Base-by-base conservation (phyloP, 2,888 invertebrate species). In the Drosophila tanythrix region DNA sequence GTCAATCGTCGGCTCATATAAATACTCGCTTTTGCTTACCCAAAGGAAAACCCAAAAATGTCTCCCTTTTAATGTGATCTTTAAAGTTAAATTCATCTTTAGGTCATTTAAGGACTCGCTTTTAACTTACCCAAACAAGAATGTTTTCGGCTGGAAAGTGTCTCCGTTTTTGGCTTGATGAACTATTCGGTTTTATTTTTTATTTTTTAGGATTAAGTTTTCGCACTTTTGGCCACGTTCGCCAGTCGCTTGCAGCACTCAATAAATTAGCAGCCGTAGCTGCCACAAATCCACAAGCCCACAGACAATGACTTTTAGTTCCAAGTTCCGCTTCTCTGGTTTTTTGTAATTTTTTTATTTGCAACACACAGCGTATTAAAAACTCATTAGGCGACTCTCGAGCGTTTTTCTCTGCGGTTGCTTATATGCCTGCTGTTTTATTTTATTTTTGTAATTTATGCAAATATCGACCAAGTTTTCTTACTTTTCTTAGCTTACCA, bases 311-410 rank as follows among this genome's bases (percentile, higher is more conserved):
- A 79, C 70, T 85, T 88, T 78, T 80, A 74, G 73, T 75, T 71
- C 69, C 40, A 11, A 56, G 55, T 56, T 53, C 31, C 36, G 21
- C n/a, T 38, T 15, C 31, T 65, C 25, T 51, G 15, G 7, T 15
- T 25, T 67, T 50, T 46, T 51, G 0, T 10, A 3, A 31, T 10
- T 33, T 27, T 52, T 52, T 66, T 38, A 25, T 60, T 50, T 50
- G 52, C 51, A 56, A 65, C 52, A 52, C 50, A 29, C 40, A 81
- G 81, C 79, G 83, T 89, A 89, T 88, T 89, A 88, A 89, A 89
- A 88, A 83, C 87, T 88, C 90, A 89, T 89, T 88, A 88, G 79
- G 89, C 78, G 60, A 70, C 58, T 46, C 60, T 57, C 40, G 59
- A 31, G 56, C 60, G 59, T 74, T 46, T 74, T 70, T 57, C 67